Evolutionary conservation across 1,140 invertebrate genomes (phyloP), one percentile per base, ranked within the genome.

Genomic region (Lordiphosa stackelbergi): DNA sequence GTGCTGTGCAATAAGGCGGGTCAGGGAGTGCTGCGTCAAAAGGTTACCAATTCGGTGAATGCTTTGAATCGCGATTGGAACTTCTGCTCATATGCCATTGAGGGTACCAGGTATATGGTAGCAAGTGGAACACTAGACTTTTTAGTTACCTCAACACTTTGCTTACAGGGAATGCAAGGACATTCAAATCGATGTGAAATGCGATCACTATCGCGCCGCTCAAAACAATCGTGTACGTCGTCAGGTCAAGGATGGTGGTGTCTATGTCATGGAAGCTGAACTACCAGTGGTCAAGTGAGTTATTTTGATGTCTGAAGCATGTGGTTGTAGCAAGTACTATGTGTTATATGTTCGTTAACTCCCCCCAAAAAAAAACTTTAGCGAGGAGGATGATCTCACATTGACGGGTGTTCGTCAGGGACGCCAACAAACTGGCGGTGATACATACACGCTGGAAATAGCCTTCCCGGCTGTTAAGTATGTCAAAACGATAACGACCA

Each of bases 1-100:
- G 95, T 97, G 1, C 91, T 97, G 2, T 98, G 96, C 86, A 97
- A 97, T 73, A 95, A 97, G 88, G 96, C 96, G 31, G 96, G 96
- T 4, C 95, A 97, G 69, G 95, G 93, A 47, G 96, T 98, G 2
- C 89, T 98, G 0, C 91, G 95, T 58, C 94, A 97, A 72, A 95
- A 94, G 85, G 95, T 97, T 2, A 91, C 94, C 65, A 93, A 93
- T 70, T 95, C 95, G 11, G 93, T 98, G 16, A 95, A 96, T 68
- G 93, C 95, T 35, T 89, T 97, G 11, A 97, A 98, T 77, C 91
- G 95, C 70, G 94, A 96, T 66, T 97, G 96, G 96, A 96, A 95
- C 89, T 95, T 97, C 92, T 97, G 95, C 85, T 95, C 95, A 0
- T 95, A 95, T 73, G 93, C 93, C 66, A 91, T 93, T n/a, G 93